Base-by-base conservation (phyloP, 1,140 invertebrate genomes). In the Dryas iulia region DNA sequence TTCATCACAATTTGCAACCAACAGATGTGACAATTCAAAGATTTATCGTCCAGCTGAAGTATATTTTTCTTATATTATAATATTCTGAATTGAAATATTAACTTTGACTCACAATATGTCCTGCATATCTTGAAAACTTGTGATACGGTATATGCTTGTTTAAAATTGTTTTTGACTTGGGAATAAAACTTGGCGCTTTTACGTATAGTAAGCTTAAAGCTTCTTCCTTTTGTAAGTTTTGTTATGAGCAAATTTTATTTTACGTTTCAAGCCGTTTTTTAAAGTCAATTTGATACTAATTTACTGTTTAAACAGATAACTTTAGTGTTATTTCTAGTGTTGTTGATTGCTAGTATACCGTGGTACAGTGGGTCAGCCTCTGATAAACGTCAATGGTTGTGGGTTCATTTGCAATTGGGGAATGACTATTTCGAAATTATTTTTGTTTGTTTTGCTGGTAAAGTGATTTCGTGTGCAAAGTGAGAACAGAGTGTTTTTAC, bases 61-160 rank as follows among this genome's bases (percentile, higher is more conserved):
- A 47, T 47, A 47, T 47, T 47, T 47, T 47, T 47, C 39, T 18
- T 47, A 47, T 47, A 47, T 47, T 47, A 47, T 47, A 47, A 47
- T 47, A 47, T 47, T 21, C 18, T 10, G 39, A 47, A 47, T 47
- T 47, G 14, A 47, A 47, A 47, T 47, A 47, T 47, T 47, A 47
- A 47, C 39, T 47, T 47, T 18, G 39, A 47, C 39, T 47, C 39
- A 47, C 39, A 47, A 47, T 47, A 47, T 47, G 39, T 47, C 39
- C 39, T n/a, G 39, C 39, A 47, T 47, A 21, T 47, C 39, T 47
- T 47, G 39, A 47, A 47, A 47, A 47, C 39, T 47, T 47, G 39
- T 47, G 39, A 47, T 47, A 47, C 39, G 14, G 39, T 47, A 47
- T 47, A 47, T 47, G 39, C 39, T 47, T 18, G 14, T 47, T 47